Percentiles rank a stretch among this genome's conserved stretches.
phyloP scores from a whole-genome alignment of 2,888 invertebrate species.

The Adelognathus sp. region DNA sequence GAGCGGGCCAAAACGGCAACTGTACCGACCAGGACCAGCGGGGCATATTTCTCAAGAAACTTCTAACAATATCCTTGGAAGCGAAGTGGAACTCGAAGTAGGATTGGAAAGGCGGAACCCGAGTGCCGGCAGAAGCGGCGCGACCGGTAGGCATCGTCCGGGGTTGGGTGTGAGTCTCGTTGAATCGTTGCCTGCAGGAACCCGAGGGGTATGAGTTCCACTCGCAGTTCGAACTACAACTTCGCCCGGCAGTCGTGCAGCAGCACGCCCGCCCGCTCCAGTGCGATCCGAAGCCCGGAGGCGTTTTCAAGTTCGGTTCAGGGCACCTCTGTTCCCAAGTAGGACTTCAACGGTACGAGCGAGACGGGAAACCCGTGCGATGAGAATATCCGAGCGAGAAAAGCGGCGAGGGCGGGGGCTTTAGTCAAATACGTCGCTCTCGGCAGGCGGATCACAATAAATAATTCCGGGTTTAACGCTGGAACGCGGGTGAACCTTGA shows the following conservation, averaged over 20 bases:
- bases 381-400: constrained; percentile 3
- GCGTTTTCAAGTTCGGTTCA: constrained; percentile 50
- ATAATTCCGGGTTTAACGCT: constrained; percentile 42
- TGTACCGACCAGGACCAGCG: constrained; percentile 31
- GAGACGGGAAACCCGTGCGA: constrained; percentile 17
- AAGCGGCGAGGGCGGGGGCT: constrained; percentile 28
- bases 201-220: constrained; percentile 25
- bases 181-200: constrained; percentile 37
- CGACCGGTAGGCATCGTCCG: background rate
- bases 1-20: constrained; percentile 21
- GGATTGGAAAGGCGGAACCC: constrained; percentile 54
- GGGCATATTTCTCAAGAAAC: constrained; percentile 59
- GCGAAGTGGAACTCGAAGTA: constrained; percentile 54
- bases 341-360: constrained; percentile 7
- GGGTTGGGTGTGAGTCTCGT: constrained; percentile 22
- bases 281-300: constrained; percentile 43
- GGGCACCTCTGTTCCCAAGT: constrained; percentile 18
- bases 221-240: constrained; percentile 45
- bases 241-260: constrained; percentile 34
- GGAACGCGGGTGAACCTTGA: constrained; percentile 12
- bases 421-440: constrained; percentile 44
- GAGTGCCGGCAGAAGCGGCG: constrained; percentile 39
- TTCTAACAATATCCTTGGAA: constrained; percentile 59
- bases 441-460: constrained; percentile 37
- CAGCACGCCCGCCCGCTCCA: constrained; percentile 4